Conservation (phyloP, 2,888 invertebrate genomes). For the Notodonta ziczac region DNA sequence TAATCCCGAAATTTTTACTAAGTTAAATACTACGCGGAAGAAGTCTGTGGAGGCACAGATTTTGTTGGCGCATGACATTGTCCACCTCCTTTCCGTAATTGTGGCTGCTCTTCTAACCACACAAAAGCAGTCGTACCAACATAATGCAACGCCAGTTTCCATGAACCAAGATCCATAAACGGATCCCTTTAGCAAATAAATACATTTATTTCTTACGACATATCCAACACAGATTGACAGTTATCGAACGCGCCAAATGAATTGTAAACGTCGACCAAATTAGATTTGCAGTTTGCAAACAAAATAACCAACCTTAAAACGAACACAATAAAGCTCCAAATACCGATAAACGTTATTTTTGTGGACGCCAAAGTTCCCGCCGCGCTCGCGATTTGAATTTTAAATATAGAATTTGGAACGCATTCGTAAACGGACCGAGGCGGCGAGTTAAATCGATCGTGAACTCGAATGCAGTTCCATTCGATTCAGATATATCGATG, state of each 20-base stretch:
- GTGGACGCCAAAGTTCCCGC: constrained; percentile 68
- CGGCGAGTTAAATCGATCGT: constrained; percentile 78
- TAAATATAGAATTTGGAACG: constrained; percentile 66
- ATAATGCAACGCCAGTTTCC: constrained; percentile 58
- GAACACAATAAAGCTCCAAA: constrained; percentile 23
- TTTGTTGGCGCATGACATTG: not conserved
- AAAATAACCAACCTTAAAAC: constrained; percentile 18
- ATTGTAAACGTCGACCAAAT: constrained; percentile 49
- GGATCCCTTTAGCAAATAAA: constrained; percentile 69
- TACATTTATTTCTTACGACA: constrained; percentile 68
- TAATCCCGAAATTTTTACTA: too few species aligned
- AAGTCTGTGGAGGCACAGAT: too few species aligned
- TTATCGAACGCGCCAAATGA: constrained; percentile 71
- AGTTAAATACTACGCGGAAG: too few species aligned
- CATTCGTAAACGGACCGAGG: constrained; percentile 64
- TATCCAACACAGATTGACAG: constrained; percentile 65
- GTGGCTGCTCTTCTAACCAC: not conserved
- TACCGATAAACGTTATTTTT: constrained; percentile 42
- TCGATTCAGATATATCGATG: constrained; percentile 69
- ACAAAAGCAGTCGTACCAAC: not conserved
- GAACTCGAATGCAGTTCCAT: constrained; percentile 69
- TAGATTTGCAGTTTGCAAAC: constrained; percentile 28
- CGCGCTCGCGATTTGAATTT: constrained; percentile 71
- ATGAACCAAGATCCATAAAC: constrained; percentile 63
- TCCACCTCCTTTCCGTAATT: not conserved